Evolutionary conservation across 2,888 invertebrate species (phyloP), one percentile per base, ranked within the genome.

Genomic region (Anorthoa munda): DNA sequence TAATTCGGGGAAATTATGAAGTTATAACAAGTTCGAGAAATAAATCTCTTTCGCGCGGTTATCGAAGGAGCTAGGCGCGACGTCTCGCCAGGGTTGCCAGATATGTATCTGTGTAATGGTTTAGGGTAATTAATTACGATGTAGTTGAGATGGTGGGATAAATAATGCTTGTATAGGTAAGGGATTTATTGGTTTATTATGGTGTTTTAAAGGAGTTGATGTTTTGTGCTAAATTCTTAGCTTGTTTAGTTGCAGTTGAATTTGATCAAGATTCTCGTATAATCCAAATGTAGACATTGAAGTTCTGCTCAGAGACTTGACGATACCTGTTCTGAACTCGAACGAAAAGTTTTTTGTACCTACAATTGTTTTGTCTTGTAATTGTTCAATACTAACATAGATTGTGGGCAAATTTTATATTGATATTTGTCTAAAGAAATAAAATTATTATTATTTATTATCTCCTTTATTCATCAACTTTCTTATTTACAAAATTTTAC

Each of bases 21-120:
- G 94, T 95, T 95, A 90, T 94, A 95, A 94, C 93, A 95, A 95
- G 94, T 95, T 95, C 86, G 86, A 85, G 88, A 92, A 94, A 95
- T 95, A 95, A 95, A 95, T 95, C 95, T 95, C 93, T 81, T 89
- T 90, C 88, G 90, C 89, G 93, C 91, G 94, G 94, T 95, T 95
- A 95, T 95, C 95, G 77, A 75, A 74, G 75, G 65, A 77, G 88
- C 89, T 80, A 90, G 90, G 91, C 88, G 89, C 87, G 83, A 83
- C 89, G 86, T 84, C 86, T 84, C 86, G 88, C 85, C 76, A 75
- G 91, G 87, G 93, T 89, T 93, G 92, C 93, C 92, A 91, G 86
- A 77, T 82, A 69, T 75, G 67, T 76, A 74, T 78, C 78, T 66
- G 72, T 68, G 50, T 73, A 75, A 80, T 83, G 78, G 73, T 79